Evolutionary conservation across 1,140 invertebrate species (phyloP).

Genomic region (Grapholita molesta): DNA sequence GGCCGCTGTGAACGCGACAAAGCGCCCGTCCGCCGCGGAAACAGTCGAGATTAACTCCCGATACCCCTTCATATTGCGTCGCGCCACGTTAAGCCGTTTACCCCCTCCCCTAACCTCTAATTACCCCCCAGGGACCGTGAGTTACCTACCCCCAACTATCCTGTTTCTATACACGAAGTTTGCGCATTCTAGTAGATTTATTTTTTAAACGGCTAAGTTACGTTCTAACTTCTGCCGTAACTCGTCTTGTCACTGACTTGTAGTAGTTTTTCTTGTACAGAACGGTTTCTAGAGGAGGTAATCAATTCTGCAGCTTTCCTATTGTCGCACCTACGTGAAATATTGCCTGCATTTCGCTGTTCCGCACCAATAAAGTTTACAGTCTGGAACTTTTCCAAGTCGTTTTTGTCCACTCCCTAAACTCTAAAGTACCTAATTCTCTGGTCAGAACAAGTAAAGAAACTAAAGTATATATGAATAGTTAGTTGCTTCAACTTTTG

Average conservation of each 20-base stretch:
- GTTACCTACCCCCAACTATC: not conserved
- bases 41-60: not conserved
- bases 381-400: not conserved
- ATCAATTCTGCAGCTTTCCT: not conserved
- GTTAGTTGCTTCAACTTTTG: too few species aligned
- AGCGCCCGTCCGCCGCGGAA: not conserved
- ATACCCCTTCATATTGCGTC: slow-evolving; percentile 11
- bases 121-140: not conserved
- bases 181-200: not conserved
- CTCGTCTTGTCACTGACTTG: not conserved
- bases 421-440: too few species aligned
- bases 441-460: too few species aligned
- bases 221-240: not conserved
- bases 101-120: not conserved
- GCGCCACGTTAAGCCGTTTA: not conserved
- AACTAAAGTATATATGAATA: too few species aligned
- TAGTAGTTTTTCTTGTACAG: not conserved
- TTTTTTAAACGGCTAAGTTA: not conserved
- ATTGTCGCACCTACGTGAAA: not conserved
- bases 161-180: not conserved
- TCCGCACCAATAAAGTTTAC: not conserved
- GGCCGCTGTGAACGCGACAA: not conserved
- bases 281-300: not conserved
- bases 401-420: not conserved
- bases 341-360: not conserved